phyloP scores from a whole-genome alignment of 2,797 vertebrate genomes.

The Tapera naevia region DNA sequence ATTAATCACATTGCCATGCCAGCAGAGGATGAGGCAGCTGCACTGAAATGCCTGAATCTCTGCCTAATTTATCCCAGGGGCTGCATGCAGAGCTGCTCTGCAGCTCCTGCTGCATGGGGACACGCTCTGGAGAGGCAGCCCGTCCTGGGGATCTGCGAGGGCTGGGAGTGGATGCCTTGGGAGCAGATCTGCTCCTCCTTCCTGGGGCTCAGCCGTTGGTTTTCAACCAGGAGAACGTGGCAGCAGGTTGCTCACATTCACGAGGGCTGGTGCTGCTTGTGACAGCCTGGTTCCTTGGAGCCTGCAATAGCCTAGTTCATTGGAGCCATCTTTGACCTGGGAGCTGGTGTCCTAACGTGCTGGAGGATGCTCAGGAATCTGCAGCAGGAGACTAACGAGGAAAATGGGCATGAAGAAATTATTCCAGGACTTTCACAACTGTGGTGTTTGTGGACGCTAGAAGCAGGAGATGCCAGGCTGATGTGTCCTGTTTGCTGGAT shows the following conservation, averaged over 20 bases:
- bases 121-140: not conserved
- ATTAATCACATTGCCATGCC: conserved; percentile 55
- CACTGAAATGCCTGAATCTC: conserved; percentile 8
- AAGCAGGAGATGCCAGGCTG: not conserved
- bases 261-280: not conserved
- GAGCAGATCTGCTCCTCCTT: not conserved
- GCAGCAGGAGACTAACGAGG: not conserved
- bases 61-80: conserved; percentile 48
- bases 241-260: not conserved
- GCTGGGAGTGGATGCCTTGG: rapidly evolving
- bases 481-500: not conserved
- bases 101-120: not conserved
- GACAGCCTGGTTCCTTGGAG: not conserved
- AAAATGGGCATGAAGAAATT: not conserved
- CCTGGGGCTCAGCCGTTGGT: not conserved
- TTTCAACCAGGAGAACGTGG: not conserved
- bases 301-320: not conserved
- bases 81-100: not conserved
- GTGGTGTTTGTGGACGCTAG: not conserved
- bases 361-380: not conserved
- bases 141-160: not conserved
- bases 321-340: not conserved
- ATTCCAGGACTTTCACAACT: not conserved
- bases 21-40: conserved; percentile 58
- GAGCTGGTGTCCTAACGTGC: not conserved